Evolutionary conservation across 2,797 vertebrate genomes (phyloP).

Genomic region (Dendrocincla fuliginosa): DNA sequence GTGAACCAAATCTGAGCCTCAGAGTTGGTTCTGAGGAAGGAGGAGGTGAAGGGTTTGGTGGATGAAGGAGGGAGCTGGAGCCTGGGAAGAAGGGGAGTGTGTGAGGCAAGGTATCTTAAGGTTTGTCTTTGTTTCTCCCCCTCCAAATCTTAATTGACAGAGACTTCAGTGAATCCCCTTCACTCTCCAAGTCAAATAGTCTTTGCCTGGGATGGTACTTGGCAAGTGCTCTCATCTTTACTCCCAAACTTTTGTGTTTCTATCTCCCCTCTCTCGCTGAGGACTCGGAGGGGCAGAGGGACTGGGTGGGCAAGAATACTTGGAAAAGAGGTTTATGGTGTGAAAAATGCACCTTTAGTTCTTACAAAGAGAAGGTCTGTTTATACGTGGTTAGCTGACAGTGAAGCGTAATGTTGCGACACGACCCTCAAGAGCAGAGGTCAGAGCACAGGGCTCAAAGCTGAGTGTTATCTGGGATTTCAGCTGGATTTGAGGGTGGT

Average conservation of each 20-base stretch:
- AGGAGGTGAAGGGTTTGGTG: not conserved
- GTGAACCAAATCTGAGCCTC: fast-evolving
- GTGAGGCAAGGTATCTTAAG: not conserved
- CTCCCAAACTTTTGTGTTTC: not conserved
- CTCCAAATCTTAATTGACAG: fast-evolving
- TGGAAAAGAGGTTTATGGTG: fast-evolving
- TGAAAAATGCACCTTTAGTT: fast-evolving
- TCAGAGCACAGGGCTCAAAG: not conserved
- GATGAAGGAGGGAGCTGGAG: not conserved
- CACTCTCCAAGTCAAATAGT: fast-evolving
- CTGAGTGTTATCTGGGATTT: not conserved
- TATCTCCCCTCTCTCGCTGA: fast-evolving
- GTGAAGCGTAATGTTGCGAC: fast-evolving
- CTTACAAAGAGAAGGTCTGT: not conserved
- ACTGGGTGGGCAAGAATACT: fast-evolving
- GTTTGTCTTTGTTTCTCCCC: not conserved
- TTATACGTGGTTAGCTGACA: fast-evolving
- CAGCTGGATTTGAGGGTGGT: fast-evolving
- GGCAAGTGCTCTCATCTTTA: fast-evolving
- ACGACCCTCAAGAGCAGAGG: fast-evolving
- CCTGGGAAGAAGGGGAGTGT: not conserved
- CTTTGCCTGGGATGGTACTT: not conserved
- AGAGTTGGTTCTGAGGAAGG: not conserved
- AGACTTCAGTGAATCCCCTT: not conserved
- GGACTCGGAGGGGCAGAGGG: too few species aligned